Evolutionary conservation across 2,888 invertebrate species (phyloP), one percentile per base, ranked within the genome.

Genomic region (Nematopogon swammerdamellus): DNA sequence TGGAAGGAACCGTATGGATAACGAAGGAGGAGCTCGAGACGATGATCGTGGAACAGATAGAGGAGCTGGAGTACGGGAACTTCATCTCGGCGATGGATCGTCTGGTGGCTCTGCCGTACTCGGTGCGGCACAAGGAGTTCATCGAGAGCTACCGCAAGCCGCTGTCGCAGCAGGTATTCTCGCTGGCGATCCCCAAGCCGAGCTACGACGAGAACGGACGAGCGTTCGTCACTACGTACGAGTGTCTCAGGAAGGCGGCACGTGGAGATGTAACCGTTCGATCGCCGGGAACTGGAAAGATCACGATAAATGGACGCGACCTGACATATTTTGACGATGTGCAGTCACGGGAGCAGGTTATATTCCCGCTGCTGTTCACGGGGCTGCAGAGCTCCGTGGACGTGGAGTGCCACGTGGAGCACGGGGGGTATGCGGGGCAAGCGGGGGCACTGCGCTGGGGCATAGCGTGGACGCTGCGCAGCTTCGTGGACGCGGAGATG

Each of bases 401-500:
- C 71, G 72, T 97, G 19, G 91, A 89, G 63, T 93, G 91, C 44
- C 83, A 84, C 58, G 83, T 91, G 30, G 80, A 72, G 57, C 85
- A 85, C 36, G 90, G 90, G 36, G 95, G 95, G 11, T 76, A 82
- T 30, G 85, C 89, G 16, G 89, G 91, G 1, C 91, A 95, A 70
- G 85, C 95, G n/a, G 95, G 95, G 42, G 93, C 94, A 47, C 82
- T 97, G 51, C 85, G 97, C 53, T 90, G 88, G 84, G 96, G 91
- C 19, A 87, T 97, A 51, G 82, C 96, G n/a, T 85, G 85, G 83
- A 87, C 88, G 19, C 75, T 97, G 49, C 82, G 89, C 49, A 89
- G 91, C 65, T 95, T 96, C 75, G 87, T 96, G 17, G 88, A 90
- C 57, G 68, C 80, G 52, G 85, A 87, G 17, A 87, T 84, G 75